Percentiles rank a stretch among this genome's conserved stretches.
These are phyloP conservation scores for Nycticorax nycticorax DNA, from an alignment of 2,113 vertebrate species.

Conservation along the genomic window DNA sequence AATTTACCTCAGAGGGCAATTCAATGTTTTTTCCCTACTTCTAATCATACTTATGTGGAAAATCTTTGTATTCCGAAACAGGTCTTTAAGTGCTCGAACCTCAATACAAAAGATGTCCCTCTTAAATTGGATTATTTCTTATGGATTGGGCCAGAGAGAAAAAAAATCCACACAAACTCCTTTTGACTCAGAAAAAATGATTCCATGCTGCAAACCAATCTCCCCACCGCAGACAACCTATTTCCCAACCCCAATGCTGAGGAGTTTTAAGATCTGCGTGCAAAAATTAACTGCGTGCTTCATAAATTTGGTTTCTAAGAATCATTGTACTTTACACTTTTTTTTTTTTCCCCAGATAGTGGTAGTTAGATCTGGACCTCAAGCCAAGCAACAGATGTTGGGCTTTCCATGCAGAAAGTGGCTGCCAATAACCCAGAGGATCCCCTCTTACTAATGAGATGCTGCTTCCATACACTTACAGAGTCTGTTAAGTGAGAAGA, in stretches of 20 bases:
- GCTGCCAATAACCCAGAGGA: not conserved
- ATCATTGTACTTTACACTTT: not conserved
- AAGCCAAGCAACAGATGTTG: constrained; percentile 13
- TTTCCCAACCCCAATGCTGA: not conserved
- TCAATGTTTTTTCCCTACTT: not conserved
- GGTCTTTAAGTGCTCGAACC: not conserved
- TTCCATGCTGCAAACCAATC: not conserved
- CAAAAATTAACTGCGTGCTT: not conserved
- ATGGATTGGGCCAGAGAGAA: not conserved
- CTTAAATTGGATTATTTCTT: not conserved
- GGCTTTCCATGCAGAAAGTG: not conserved
- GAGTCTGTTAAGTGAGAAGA: not conserved
- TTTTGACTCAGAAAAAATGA: not conserved
- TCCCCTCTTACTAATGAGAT: not conserved
- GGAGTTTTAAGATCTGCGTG: not conserved
- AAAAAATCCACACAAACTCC: not conserved
- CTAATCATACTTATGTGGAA: not conserved
- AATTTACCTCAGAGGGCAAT: not conserved
- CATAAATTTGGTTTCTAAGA: not conserved
- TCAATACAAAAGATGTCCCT: not conserved
- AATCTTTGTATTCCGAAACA: not conserved
- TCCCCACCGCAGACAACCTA: not conserved
- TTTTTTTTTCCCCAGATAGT: not conserved
- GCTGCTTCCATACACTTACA: not conserved
- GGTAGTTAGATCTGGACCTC: not conserved